Evolutionary conservation across 2,888 invertebrate genomes (phyloP), one percentile per base, ranked within the genome.

Genomic region (Agrochola lychnidis): DNA sequence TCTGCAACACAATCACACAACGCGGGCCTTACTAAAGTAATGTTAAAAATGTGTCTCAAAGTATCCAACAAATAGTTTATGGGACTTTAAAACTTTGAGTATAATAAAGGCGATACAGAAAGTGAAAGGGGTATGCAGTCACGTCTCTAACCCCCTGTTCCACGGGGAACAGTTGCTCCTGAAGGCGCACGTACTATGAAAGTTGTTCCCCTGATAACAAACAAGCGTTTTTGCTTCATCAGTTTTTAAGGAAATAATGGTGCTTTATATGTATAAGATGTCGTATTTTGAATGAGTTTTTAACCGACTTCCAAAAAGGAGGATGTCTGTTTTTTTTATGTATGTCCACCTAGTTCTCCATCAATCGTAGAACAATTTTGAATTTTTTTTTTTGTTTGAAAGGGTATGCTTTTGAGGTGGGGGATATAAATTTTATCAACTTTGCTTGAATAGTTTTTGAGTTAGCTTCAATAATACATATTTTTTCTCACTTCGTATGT

Each of bases 121-220:
- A 69, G 51, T 61, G 53, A 80, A 73, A 53, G 57, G 62, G 61
- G 69, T 73, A 79, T 77, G 62, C 64, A 82, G 79, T 80, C 85
- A 87, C 85, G 76, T 87, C 64, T 48, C 42, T 25, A 22, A 68
- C 4, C 78, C 63, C 72, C 51, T 59, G 42, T 72, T 74, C 82
- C 67, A 79, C 48, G 51, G 75, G 69, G 69, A 84, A 81, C 88
- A 85, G 84, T 83, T 87, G 86, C 42, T 61, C 14, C 56, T 78
- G 79, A 83, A 79, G 76, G 81, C 75, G 73, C 87, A 87, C 89
- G 89, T 89, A 82, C 68, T 71, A 66, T 63, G 22, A 86, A 84
- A 89, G 75, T 89, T 83, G 53, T 78, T 73, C 68, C 72, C 62
- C n/a, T 78, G 73, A 73, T 73, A 79, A 78, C 70, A 73, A 82